A percentile compares a stretch with the other conserved stretches of the same genome.
Evolutionary conservation across 2,113 vertebrate species (phyloP).

Genomic region (Mustela nigripes): DNA sequence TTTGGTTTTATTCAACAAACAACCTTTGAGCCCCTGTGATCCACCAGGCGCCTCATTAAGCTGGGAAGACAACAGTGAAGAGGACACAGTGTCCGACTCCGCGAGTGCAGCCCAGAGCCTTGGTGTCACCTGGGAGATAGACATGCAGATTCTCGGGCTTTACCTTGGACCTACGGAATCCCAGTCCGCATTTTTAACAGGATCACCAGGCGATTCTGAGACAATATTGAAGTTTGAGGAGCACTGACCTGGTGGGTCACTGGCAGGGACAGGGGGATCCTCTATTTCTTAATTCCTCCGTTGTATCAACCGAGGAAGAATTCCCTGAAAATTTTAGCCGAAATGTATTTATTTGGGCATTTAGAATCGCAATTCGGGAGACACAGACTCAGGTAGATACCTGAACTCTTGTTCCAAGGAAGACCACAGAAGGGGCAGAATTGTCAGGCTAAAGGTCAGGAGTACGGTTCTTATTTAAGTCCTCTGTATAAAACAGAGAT

Average conservation of each 20-base stretch:
- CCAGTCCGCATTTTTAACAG: not conserved
- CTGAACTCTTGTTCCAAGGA: not conserved
- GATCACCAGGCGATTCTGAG: not conserved
- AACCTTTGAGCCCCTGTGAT: not conserved
- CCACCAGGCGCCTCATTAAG: not conserved
- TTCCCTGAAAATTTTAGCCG: not conserved
- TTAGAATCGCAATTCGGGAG: not conserved
- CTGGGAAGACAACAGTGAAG: not conserved
- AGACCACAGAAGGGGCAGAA: not conserved
- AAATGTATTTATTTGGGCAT: not conserved
- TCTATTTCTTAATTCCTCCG: not conserved
- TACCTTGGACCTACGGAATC: not conserved
- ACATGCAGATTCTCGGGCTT: not conserved
- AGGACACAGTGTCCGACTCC: not conserved
- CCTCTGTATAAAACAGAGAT: not conserved
- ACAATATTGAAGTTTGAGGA: not conserved
- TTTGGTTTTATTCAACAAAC: not conserved
- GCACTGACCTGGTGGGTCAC: not conserved
- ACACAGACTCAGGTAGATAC: not conserved
- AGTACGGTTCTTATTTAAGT: not conserved
- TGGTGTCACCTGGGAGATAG: not conserved
- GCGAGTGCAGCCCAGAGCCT: not conserved
- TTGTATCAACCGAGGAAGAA: not conserved
- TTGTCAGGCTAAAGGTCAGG: not conserved
- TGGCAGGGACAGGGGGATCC: not conserved